Conservation (phyloP, 37 sponge, comb jelly and placozoan species). For the Petrosia ficiformis region DNA sequence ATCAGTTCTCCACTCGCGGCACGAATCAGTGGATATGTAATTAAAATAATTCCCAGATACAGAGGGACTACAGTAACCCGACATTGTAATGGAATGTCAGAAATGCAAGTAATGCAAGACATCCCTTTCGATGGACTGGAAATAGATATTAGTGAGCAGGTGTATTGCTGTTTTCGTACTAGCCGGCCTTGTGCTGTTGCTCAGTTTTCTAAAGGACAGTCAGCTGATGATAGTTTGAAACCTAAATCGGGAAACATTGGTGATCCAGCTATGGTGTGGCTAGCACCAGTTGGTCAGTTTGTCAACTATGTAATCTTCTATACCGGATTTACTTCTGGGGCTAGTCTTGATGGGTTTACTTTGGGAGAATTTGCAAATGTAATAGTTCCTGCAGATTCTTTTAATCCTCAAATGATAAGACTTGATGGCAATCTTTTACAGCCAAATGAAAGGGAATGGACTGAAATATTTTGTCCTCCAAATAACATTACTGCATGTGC, state of each 20-base stretch:
- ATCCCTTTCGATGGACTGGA: no score
- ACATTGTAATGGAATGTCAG: no score
- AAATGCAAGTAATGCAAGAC: no score
- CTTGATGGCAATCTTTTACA: background rate
- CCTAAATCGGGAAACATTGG: background rate
- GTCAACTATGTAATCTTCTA: conserved; percentile 21
- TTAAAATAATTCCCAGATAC: no score
- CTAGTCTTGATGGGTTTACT: background rate
- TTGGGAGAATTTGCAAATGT: conserved; percentile 8
- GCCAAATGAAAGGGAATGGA: background rate
- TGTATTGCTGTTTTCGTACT: conserved; percentile 45
- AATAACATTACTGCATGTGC: conserved; percentile 19
- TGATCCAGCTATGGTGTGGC: conserved; percentile 42
- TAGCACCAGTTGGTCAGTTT: conserved; percentile 48
- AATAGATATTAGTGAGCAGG: background rate
- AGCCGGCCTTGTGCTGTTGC: conserved; percentile 31
- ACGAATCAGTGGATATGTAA: no score
- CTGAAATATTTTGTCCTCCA: conserved; percentile 12
- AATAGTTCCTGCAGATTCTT: conserved; percentile 17
- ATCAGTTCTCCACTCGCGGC: no score
- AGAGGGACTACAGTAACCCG: no score
- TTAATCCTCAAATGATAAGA: conserved; percentile 4
- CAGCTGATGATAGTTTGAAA: conserved; percentile 4
- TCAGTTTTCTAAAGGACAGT: conserved; percentile 46
- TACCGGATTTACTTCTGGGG: no score